These are phyloP conservation scores for Dyspetes luteomarginatus DNA, from an alignment of 2,888 invertebrate genomes.

Conservation along the genomic window DNA sequence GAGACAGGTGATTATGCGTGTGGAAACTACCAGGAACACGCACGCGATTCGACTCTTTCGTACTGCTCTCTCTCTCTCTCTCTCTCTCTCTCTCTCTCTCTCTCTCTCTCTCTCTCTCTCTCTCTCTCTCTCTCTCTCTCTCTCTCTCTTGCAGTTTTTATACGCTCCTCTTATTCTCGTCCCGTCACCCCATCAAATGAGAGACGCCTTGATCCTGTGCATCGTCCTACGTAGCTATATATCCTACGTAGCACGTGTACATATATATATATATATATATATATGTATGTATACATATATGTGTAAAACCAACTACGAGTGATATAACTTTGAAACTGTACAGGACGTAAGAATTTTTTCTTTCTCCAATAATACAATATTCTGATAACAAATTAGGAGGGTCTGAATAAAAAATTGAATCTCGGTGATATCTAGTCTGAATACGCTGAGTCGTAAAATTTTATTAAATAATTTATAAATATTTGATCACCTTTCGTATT, in stretches of 20 bases:
- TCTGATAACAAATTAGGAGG: neutral
- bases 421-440: conserved; percentile 22
- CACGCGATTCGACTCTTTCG: conserved; percentile 64
- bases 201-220: conserved; percentile 62
- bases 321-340: conserved; percentile 37
- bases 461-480: too few species aligned
- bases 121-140: conserved; percentile 21
- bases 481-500: too few species aligned
- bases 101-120: conserved; percentile 50
- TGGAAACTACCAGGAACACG: conserved; percentile 79
- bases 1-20: conserved; percentile 83
- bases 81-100: conserved; percentile 48
- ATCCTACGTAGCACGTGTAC: too few species aligned
- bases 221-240: too few species aligned
- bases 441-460: too few species aligned
- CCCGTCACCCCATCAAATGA: conserved; percentile 49
- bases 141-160: conserved; percentile 2
- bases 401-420: conserved; percentile 18
- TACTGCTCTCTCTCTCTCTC: conserved; percentile 47
- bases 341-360: conserved; percentile 23
- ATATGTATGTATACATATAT: conserved; percentile 1
- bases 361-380: conserved; percentile 20
- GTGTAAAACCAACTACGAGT: conserved; percentile 24
- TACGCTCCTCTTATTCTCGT: conserved; percentile 22
- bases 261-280: neutral